Evolutionary conservation across 1,140 invertebrate species (phyloP), one percentile per base, ranked within the genome.

Genomic region (Atta cephalotes): DNA sequence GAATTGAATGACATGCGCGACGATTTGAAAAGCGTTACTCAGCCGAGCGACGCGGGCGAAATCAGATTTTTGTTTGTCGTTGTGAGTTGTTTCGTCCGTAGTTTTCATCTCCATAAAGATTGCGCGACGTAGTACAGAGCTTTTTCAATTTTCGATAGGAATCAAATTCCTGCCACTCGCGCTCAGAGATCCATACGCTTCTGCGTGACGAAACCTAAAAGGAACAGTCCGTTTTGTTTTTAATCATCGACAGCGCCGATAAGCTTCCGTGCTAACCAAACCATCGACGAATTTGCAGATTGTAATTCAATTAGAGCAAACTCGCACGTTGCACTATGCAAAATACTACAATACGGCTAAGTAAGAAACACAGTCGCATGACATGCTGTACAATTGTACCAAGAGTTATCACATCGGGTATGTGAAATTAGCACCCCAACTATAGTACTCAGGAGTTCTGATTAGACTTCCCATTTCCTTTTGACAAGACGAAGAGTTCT

Each of bases 101-200:
- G 80, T 65, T 89, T 85, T 88, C 63, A 89, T 89, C 85, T 90
- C 85, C 74, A 87, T 89, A 89, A 90, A 90, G 85, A 89, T 90
- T 90, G 89, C 74, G 35, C 21, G 21, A 28, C 51, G 58, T 31
- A 53, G 63, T n/a, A 58, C 49, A 68, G 35, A 51, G 79, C 53
- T 66, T 85, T 87, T 90, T 89, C 89, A 90, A 90, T 90, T 90
- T 87, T 90, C 88, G 88, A 90, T 89, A 89, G 78, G 63, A 84
- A 90, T 90, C 89, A 89, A 89, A 90, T 90, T 87, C 81, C 79
- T 87, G 85, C 58, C 35, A 51, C 14, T 71, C 65, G 63, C 65
- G 66, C 21, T 45, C 31, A 21, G 56, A 72, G 65, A 14, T 60
- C 18, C 56, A 53, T 77, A 78, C 62, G 35, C 18, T 21, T 31